Evolutionary conservation across 2,797 vertebrate species (phyloP).

Genomic region (Pipistrellus pygmaeus): DNA sequence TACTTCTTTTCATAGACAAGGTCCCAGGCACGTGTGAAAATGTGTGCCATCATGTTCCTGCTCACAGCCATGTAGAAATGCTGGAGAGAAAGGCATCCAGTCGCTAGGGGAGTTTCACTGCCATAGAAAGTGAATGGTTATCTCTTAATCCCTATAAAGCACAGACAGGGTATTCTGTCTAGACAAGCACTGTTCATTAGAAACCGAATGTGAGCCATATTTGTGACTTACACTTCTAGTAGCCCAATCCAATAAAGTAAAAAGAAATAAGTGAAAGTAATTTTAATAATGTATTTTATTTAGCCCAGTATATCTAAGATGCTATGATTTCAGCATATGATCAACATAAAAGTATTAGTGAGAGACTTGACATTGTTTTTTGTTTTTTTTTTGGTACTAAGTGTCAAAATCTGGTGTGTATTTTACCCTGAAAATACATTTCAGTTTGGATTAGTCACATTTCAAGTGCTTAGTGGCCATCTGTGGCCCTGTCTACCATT

Average conservation of each 20-base stretch:
- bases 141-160: background rate
- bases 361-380: background rate
- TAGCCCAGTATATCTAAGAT: background rate
- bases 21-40: background rate
- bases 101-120: background rate
- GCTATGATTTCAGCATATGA: constrained; percentile 21
- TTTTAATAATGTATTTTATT: constrained; percentile 33
- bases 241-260: constrained; percentile 3
- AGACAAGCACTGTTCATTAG: background rate
- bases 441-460: background rate
- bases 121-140: background rate
- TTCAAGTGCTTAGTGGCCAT: background rate
- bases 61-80: background rate
- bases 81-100: background rate
- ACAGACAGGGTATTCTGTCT: background rate
- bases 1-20: background rate
- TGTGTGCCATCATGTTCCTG: background rate
- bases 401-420: background rate
- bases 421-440: background rate
- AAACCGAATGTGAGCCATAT: background rate
- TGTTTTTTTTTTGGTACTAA: too few relatives aligned
- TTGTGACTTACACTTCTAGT: background rate
- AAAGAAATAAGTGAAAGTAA: constrained; percentile 34
- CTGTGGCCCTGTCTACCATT: background rate
- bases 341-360: constrained; percentile 10